Percentiles rank a stretch among this genome's conserved stretches.
phyloP scores from a whole-genome alignment of 2,113 vertebrate genomes.

The Pedetes capensis region DNA sequence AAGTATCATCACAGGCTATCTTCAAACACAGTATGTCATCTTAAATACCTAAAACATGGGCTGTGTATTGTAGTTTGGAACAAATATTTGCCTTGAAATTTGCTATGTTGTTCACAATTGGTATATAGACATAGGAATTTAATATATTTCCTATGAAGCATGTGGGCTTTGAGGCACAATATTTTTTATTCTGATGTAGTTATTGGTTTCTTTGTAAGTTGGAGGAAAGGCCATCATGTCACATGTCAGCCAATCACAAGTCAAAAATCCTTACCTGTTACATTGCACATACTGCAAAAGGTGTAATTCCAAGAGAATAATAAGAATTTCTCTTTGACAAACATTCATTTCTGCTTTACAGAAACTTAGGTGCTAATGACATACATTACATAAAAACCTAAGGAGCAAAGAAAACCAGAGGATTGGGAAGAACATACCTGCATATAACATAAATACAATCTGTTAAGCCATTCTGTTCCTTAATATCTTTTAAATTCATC shows the following conservation, averaged over 20 bases:
- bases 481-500: neutral
- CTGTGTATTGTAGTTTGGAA: neutral
- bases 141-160: neutral
- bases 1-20: neutral
- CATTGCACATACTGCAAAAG: neutral
- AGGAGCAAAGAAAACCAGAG: neutral
- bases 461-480: neutral
- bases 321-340: constrained; percentile 24
- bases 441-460: neutral
- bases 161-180: neutral
- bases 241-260: neutral
- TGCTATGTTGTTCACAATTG: neutral
- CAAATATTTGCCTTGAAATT: neutral
- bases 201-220: neutral
- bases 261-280: constrained; percentile 19
- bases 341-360: neutral
- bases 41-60: neutral
- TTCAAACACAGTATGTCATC: neutral
- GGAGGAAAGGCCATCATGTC: neutral
- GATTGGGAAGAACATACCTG: neutral
- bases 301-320: constrained; percentile 29
- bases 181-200: neutral
- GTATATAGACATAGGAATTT: neutral
- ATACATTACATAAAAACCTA: neutral
- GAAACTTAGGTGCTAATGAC: neutral